Percentiles rank a stretch among this genome's conserved stretches.
Conservation (phyloP, 2,797 vertebrate genomes). For the Melanotaenia nigrans region DNA sequence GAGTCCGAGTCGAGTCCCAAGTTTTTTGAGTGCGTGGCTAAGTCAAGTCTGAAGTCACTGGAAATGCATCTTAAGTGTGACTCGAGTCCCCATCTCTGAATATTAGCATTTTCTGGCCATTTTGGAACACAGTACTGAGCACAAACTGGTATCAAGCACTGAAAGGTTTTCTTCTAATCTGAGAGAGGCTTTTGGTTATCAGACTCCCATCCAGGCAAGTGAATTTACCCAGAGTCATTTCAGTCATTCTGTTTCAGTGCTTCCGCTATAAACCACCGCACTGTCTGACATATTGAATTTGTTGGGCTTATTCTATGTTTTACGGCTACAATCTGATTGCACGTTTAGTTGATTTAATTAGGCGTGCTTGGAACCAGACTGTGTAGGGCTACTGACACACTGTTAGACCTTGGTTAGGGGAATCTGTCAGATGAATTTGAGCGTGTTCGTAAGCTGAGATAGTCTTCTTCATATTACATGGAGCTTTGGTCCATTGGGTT, state of each 20-base stretch:
- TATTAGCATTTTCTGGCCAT: not conserved
- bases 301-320: conserved; percentile 59
- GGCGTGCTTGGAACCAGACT: conserved; percentile 46
- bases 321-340: conserved; percentile 64
- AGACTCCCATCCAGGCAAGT: conserved; percentile 32
- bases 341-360: conserved; percentile 74
- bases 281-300: conserved; percentile 57
- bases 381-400: conserved; percentile 60
- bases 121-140: conserved; percentile 12
- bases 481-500: conserved; percentile 48
- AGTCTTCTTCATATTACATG: conserved; percentile 64
- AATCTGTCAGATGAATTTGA: conserved; percentile 36
- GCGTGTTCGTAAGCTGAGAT: conserved; percentile 29
- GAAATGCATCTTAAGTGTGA: too few relatives aligned
- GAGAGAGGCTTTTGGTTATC: conserved; percentile 36
- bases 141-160: not conserved
- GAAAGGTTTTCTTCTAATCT: conserved; percentile 35
- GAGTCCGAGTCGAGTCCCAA: too few relatives aligned
- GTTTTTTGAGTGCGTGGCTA: too few relatives aligned
- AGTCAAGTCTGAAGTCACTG: too few relatives aligned
- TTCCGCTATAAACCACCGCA: conserved; percentile 47
- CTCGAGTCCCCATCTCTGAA: too few relatives aligned
- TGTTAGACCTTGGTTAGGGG: conserved; percentile 41
- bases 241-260: conserved; percentile 36
- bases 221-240: conserved; percentile 46